Conservation (phyloP, 2,113 vertebrate genomes). For the Cyanistes caeruleus region DNA sequence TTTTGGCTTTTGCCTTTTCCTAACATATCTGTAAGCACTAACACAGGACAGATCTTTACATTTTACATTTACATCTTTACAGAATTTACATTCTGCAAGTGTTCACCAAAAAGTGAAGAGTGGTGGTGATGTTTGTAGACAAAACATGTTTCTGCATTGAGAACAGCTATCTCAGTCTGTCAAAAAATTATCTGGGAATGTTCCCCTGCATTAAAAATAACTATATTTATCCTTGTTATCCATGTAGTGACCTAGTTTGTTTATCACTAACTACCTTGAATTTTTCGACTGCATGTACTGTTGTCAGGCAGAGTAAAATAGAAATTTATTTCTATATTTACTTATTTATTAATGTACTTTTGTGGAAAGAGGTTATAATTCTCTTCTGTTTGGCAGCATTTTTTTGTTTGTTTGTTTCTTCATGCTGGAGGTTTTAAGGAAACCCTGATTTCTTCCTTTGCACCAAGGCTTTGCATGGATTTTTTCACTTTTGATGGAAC, state of each 20-base stretch:
- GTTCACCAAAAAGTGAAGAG: background rate
- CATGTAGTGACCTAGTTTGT: background rate
- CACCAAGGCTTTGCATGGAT: background rate
- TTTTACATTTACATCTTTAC: too few species aligned
- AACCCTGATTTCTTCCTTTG: background rate
- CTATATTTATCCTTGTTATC: background rate
- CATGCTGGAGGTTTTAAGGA: background rate
- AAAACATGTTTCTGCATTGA: background rate
- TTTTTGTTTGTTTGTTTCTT: background rate
- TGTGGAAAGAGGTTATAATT: background rate
- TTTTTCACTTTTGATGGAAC: background rate
- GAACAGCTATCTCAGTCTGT: background rate
- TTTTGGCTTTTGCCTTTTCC: background rate
- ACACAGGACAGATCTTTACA: background rate
- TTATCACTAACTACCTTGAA: background rate
- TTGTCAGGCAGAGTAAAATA: background rate
- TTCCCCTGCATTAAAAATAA: background rate
- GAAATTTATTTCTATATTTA: background rate
- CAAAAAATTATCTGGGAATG: background rate
- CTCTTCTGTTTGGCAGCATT: background rate
- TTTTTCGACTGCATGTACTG: background rate
- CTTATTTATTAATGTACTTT: background rate
- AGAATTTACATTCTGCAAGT: background rate
- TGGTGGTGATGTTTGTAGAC: background rate
- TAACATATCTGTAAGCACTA: background rate